Conservation (phyloP, 2,113 vertebrate genomes). For the Lampris incognitus region DNA sequence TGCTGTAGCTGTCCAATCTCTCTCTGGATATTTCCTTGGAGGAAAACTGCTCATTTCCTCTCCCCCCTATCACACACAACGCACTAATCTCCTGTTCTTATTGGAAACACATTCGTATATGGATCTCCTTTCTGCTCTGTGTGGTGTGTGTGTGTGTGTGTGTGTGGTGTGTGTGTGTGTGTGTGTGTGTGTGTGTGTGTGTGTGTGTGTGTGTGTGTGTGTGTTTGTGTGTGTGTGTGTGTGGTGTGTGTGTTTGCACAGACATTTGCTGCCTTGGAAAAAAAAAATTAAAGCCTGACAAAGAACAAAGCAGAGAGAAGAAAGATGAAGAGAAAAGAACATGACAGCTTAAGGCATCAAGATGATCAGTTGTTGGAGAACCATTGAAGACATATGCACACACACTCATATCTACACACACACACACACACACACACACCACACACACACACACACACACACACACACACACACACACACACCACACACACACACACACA, state of each 20-base stretch:
- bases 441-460: neutral
- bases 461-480: slow-evolving; percentile 6
- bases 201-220: neutral
- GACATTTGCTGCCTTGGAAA: neutral
- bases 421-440: neutral
- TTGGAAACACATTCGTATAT: slow-evolving; percentile 60
- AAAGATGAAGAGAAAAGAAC: neutral
- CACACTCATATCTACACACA: neutral
- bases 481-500: slow-evolving; percentile 15
- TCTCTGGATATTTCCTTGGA: slow-evolving; percentile 69
- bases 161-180: neutral
- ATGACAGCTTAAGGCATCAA: slow-evolving; percentile 4
- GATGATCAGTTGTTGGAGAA: neutral
- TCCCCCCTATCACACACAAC: slow-evolving; percentile 42
- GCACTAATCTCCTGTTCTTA: slow-evolving; percentile 45
- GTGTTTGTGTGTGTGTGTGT: neutral
- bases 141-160: neutral
- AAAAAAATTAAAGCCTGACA: neutral
- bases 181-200: neutral
- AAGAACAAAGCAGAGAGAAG: neutral
- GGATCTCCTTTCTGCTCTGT: slow-evolving; percentile 7
- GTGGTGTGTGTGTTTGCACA: neutral
- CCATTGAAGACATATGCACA: neutral
- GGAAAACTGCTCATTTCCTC: slow-evolving; percentile 65
- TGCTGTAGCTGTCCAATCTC: slow-evolving; percentile 62